Base-by-base conservation (phyloP, 2,888 invertebrate genomes). In the Alloscopus bannaensis region DNA sequence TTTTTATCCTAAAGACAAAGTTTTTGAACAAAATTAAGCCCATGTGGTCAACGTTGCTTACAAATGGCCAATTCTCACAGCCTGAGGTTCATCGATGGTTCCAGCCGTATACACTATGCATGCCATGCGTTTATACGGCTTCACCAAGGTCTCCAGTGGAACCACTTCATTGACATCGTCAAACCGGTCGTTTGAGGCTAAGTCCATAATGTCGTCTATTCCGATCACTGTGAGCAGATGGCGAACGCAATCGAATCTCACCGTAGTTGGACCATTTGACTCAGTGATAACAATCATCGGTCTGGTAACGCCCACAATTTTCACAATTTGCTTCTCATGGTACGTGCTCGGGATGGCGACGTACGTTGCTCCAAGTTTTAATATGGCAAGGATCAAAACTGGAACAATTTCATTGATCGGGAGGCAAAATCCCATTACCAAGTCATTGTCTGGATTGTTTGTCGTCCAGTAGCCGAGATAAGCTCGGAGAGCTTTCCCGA, bases 361-460 rank as follows among this genome's bases (percentile, higher is more conserved):
- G 88, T 96, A 96, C 0, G 95, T 93, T 20, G 94, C 94, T 0
- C 95, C 95, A 0, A 81, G 93, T 90, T 89, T 95, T 94, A 94
- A 92, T 66, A 93, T 91, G 0, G 94, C 92, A 78, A 96, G 87
- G 26, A 96, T 88, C 0, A 93, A 89, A 29, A 91, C 89, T 4
- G 95, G 91, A 79, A 93, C 87, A 28, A 89, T 91, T 86, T 94
- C 93, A 2, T 93, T 91, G 0, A 95, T 94, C 83, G 92, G 91
- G 92, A 95, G 92, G 87, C 93, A 93, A 0, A 95, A 93, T 0
- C 94, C 94, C 0, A 95, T 90, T 13, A 95, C 92, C 85, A 89
- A 93, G 87, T 94, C 93, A 0, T 92, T 92, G 87, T 94, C 94
- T 2, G 88, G 87, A 87, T 94, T 93, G n/a, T 55, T 78, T 28